A percentile compares a stretch with the other conserved stretches of the same genome.
Evolutionary conservation across 2,797 vertebrate genomes (phyloP).

Genomic region (Pipistrellus kuhlii): DNA sequence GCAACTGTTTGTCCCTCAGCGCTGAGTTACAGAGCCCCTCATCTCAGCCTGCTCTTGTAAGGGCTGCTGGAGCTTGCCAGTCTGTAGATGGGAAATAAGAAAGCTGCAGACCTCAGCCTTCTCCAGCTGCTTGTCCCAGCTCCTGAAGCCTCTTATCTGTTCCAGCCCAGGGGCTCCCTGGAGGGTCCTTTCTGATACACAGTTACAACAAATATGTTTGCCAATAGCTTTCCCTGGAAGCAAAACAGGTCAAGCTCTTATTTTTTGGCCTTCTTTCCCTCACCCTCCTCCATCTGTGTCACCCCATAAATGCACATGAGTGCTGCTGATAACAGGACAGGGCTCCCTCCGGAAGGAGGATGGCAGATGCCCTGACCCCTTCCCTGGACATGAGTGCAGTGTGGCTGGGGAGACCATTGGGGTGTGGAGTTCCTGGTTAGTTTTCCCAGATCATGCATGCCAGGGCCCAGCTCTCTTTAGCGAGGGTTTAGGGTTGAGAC

Average conservation of each 20-base stretch:
- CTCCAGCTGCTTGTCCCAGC: not conserved
- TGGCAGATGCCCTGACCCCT: not conserved
- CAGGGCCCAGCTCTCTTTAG: too few relatives aligned
- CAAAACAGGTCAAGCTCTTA: not conserved
- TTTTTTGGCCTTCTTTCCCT: not conserved
- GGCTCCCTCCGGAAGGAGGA: not conserved
- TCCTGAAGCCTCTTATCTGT: not conserved
- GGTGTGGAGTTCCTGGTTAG: not conserved
- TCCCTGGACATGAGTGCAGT: not conserved
- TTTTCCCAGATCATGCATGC: not conserved
- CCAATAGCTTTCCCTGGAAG: not conserved
- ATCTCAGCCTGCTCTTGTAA: not conserved
- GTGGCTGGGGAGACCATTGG: not conserved
- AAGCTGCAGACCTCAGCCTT: not conserved
- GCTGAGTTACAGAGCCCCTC: accelerated
- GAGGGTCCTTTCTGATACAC: not conserved
- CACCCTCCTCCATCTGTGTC: not conserved
- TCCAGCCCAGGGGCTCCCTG: not conserved
- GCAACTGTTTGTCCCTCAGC: not conserved
- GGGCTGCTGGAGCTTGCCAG: not conserved
- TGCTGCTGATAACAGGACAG: not conserved
- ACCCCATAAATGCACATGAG: not conserved
- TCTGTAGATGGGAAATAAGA: not conserved
- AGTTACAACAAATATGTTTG: not conserved
- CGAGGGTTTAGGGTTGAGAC: not conserved